Evolutionary conservation across 2,797 vertebrate species (phyloP), one percentile per base, ranked within the genome.

Genomic region (Pseudochirops corinnae): DNA sequence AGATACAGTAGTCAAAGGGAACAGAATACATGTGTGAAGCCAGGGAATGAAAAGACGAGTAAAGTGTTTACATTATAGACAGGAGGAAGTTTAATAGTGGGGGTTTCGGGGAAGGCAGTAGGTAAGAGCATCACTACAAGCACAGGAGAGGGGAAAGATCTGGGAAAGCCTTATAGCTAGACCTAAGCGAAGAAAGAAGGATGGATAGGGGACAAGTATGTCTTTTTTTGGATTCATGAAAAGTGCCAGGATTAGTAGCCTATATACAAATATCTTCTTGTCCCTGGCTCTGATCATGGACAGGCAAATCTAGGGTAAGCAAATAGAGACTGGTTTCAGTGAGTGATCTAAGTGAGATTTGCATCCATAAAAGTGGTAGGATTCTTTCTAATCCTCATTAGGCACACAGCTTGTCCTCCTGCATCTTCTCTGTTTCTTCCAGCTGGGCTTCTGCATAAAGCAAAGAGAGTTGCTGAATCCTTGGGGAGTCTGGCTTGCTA

Each of bases 271-370:
- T 55, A 93, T 95, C 93, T 97, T 58, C 92, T 92, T 94, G 56
- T 52, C 90, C 92, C 93, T 97, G 94, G 53, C 26, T 94, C 53
- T 96, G 91, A 92, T 33, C 90, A 93, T 50, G 7, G 55, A 39
- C 29, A 97, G 90, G 96, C 95, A 98, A 93, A 97, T 92, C 4
- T 4, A 92, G 31, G 33, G n/a, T 55, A 96, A 58, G 52, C 91
- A 96, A 97, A 97, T 91, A 90, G 57, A 97, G 90, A 39, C 39
- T 74, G 29, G 28, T 31, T 96, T 46, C 74, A 82, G 56, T 96
- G 91, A 87, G 16, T 62, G 92, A 95, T 60, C 52, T 31, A 5
- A 52, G 46, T 62, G 52, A 52, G 56, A 93, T 97, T 97, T 97
- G 55, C 96, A 92, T 96, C 91, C 56, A 82, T 33, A 31, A 90